A percentile compares a stretch with the other conserved stretches of the same genome.
Conservation (phyloP, 1,140 invertebrate species). For the Eueides isabella region DNA sequence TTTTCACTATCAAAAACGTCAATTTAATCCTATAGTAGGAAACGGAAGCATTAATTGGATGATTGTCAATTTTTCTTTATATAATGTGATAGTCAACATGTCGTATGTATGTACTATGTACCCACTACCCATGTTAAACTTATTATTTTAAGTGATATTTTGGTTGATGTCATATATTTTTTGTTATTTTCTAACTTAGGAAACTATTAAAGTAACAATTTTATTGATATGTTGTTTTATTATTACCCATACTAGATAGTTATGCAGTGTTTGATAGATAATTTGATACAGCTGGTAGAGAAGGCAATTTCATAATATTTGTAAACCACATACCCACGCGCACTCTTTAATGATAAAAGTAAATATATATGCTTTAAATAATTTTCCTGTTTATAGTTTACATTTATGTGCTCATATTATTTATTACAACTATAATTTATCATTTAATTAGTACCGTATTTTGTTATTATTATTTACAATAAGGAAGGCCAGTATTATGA, state of each 20-base stretch:
- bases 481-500: background rate
- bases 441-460: no score
- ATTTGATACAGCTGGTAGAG: no score
- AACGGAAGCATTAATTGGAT: constrained; percentile 34
- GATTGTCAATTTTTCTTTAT: constrained; percentile 56
- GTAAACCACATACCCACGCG: no score
- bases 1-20: constrained; percentile 21
- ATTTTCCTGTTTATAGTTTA: no score
- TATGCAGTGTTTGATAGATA: no score
- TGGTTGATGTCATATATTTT: constrained; percentile 69
- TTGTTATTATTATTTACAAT: background rate
- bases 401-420: no score
- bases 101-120: constrained; percentile 42
- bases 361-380: no score
- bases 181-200: constrained; percentile 72
- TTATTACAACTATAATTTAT: no score
- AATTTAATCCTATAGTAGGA: constrained; percentile 35
- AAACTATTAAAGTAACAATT: constrained; percentile 70
- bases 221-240: constrained; percentile 58
- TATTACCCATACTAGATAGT: background rate
- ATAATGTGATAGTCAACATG: constrained; percentile 68
- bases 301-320: no score
- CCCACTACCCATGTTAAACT: constrained; percentile 46
- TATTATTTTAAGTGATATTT: constrained; percentile 69
- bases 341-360: no score